Base-by-base conservation (phyloP, 1,140 invertebrate genomes). In the Heliconius eleuchia region DNA sequence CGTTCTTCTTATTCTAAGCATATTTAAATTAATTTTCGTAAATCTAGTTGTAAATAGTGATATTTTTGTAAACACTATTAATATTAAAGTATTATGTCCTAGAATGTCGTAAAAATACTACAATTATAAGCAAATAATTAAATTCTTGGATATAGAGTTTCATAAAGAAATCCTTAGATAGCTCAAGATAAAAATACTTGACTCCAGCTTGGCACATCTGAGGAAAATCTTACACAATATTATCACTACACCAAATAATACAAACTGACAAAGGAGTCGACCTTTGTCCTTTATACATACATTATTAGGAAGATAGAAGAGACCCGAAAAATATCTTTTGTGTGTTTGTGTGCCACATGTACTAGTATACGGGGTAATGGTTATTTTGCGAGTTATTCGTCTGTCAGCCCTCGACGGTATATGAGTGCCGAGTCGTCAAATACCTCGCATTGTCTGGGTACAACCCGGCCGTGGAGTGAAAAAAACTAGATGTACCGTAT, bases 341-440 rank as follows among this genome's bases (percentile, higher is more conserved):
- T 86, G 81, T 86, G 76, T 78, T 52, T 76, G 80, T 78, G 80
- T 81, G 80, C 52, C 57, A 30, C 13, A 66, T 66, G 55, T 57
- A 57, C 55, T 57, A n/a, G 71, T 74, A 80, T 80, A 81, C 80
- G 50, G 78, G 78, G 85, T 85, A 85, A 85, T 82, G 83, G 85
- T 84, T 85, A 86, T 86, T 85, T 87, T 84, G 83, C 83, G 84
- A 88, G 83, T 86, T 86, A 85, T 87, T 86, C 81, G 85, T 83
- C 77, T 84, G 82, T 88, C 82, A 83, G 79, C 77, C 60, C 71
- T 78, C 72, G 79, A 81, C 77, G 77, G 79, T 85, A 80, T 86
- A 82, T 80, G 81, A 77, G 79, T 81, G 77, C 73, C 55, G 73
- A 77, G 79, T 81, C 84, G 81, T 82, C 83, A 79, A 83, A 84